Percentiles rank a stretch among this genome's conserved stretches.
phyloP scores from a whole-genome alignment of 2,888 invertebrate genomes.

The Trichopoda pennipes region DNA sequence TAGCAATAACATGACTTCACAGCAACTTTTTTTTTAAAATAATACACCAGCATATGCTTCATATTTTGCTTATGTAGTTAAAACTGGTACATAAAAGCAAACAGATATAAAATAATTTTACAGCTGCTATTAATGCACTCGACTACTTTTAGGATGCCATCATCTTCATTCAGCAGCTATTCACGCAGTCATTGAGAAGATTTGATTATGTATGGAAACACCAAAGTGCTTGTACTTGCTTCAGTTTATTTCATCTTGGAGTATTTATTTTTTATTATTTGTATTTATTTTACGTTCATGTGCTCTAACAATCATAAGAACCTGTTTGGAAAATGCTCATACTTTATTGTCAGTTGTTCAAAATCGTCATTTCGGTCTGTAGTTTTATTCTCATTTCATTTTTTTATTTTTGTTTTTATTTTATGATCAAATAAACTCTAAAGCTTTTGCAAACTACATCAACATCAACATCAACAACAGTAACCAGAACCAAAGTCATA shows the following conservation, averaged over 20 bases:
- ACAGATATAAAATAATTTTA: slow-evolving; percentile 30
- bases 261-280: slow-evolving; percentile 28
- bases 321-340: slow-evolving; percentile 27
- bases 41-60: slow-evolving; percentile 2
- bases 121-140: slow-evolving; percentile 9
- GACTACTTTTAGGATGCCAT: slow-evolving; percentile 1
- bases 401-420: slow-evolving; percentile 27
- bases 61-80: not conserved
- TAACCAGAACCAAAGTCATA: slow-evolving; percentile 39
- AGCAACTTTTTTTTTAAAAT: not conserved
- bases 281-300: slow-evolving; percentile 34
- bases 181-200: slow-evolving; percentile 13
- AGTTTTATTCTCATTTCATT: slow-evolving; percentile 13
- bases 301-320: slow-evolving; percentile 33
- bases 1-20: not conserved
- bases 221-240: not conserved
- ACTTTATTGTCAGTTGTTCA: slow-evolving; percentile 42
- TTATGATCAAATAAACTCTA: slow-evolving; percentile 47
- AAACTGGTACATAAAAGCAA: not conserved
- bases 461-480: slow-evolving; percentile 20
- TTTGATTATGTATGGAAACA: slow-evolving; percentile 14
- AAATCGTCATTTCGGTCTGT: slow-evolving; percentile 32
- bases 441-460: slow-evolving; percentile 8
- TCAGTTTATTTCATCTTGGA: slow-evolving; percentile 36
- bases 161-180: slow-evolving; percentile 5